Evolutionary conservation across 2,113 vertebrate species (phyloP).

Genomic region (Eira barbara): DNA sequence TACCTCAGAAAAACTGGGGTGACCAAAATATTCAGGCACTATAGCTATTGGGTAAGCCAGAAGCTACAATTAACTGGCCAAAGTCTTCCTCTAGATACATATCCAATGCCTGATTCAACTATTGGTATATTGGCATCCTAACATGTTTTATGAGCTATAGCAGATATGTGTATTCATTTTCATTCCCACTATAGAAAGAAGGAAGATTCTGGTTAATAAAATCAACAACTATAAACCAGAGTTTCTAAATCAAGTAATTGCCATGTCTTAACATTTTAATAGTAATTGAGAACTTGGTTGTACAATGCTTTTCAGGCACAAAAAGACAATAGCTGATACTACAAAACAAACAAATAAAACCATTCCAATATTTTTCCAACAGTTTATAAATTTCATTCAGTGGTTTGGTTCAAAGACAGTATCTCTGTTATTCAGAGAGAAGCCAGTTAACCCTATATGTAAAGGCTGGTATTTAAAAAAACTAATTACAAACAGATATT

Average conservation of each 20-base stretch:
- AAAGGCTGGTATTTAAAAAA: background rate
- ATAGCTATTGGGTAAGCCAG: background rate
- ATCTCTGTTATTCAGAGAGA: background rate
- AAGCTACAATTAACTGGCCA: background rate
- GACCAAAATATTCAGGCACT: background rate
- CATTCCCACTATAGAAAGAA: background rate
- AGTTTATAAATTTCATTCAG: background rate
- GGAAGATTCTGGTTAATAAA: background rate
- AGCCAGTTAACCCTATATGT: background rate
- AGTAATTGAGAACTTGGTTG: background rate
- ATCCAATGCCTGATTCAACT: background rate
- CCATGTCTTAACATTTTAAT: background rate
- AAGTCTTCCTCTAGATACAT: background rate
- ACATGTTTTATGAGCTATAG: background rate
- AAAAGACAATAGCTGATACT: background rate
- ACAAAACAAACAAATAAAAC: background rate
- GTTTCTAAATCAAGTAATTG: background rate
- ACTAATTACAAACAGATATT: background rate
- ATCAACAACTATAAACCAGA: background rate
- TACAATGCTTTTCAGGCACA: background rate
- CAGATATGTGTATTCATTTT: background rate
- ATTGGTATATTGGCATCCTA: accelerated
- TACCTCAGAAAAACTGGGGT: background rate
- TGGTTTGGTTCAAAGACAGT: background rate
- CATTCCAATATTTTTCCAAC: background rate